Base-by-base conservation (phyloP, 2,888 invertebrate species). In the Timandra comae region DNA sequence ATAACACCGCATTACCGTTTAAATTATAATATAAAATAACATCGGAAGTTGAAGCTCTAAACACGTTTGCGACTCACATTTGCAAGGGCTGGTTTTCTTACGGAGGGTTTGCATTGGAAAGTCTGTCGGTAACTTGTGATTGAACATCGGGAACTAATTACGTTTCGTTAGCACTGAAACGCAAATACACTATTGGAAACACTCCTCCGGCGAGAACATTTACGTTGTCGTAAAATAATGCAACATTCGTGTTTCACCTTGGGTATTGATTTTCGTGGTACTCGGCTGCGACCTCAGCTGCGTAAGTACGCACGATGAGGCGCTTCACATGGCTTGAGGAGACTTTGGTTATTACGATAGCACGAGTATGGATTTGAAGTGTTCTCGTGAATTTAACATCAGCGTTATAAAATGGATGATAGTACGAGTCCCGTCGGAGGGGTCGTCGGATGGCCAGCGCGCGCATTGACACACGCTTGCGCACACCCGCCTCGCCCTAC, bases 41-140 rank as follows among this genome's bases (percentile, higher is more conserved):
- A 50, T 52, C 44, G 41, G 52, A 52, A 46, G 49, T 39, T 45
- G 46, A 53, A 63, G 58, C 62, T 53, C 56, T 60, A 58, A 50
- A 56, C 58, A 65, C 56, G 58, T 49, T 51, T 51, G 53, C 56
- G 56, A 94, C 95, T 95, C 89, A 95, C 95, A 95, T 91, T 96
- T 95, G 87, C 94, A 92, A 76, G 95, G 95, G 88, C 95, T 95
- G 74, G 94, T 95, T 90, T 94, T 94, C 89, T 95, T 95, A 79
- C 96, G 89, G 82, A 96, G 89, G 69, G 95, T 95, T 91, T 96
- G 95, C 95, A 96, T 95, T 79, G 84, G 86, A 79, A 87, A 86
- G 71, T 86, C 86, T 66, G 81, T 77, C 54, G 86, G 81, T 74
- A 87, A 77, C 86, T 86, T 86, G 82, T 86, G 85, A 78, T 86